A percentile compares a stretch with the other conserved stretches of the same genome.
Conservation (phyloP, 2,113 vertebrate genomes). For the Datnioides undecimradiatus region DNA sequence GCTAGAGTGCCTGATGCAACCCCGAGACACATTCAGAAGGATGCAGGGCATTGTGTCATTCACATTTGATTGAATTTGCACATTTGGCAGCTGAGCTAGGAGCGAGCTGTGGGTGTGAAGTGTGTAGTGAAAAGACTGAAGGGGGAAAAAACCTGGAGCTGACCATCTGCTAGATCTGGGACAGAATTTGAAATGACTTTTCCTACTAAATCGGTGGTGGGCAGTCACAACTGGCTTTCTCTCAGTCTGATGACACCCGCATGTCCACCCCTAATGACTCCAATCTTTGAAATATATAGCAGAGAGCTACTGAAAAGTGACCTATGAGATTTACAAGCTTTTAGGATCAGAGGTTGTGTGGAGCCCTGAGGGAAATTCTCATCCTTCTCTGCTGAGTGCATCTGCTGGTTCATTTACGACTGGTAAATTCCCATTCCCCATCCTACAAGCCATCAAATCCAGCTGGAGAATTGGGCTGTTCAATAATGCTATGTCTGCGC, state of each 20-base stretch:
- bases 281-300: constrained; percentile 43
- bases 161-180: constrained; percentile 57
- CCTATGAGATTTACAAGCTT: constrained; percentile 52
- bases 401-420: constrained; percentile 51
- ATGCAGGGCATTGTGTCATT: constrained; percentile 28
- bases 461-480: constrained; percentile 13
- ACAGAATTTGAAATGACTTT: constrained; percentile 31
- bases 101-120: neutral
- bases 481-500: constrained; percentile 26
- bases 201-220: constrained; percentile 33
- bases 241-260: constrained; percentile 11
- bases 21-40: constrained; percentile 23
- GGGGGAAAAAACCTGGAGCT: neutral
- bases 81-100: constrained; percentile 17
- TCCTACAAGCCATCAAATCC: constrained; percentile 18
- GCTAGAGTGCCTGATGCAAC: constrained; percentile 14
- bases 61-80: constrained; percentile 42
- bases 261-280: constrained; percentile 20
- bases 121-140: neutral
- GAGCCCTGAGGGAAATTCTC: constrained; percentile 32
- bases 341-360: constrained; percentile 37
- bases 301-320: constrained; percentile 34
- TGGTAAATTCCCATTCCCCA: constrained; percentile 30
- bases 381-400: constrained; percentile 26
- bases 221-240: constrained; percentile 30